phyloP scores from a whole-genome alignment of 1,140 invertebrate species.

The Plutomurus gul region DNA sequence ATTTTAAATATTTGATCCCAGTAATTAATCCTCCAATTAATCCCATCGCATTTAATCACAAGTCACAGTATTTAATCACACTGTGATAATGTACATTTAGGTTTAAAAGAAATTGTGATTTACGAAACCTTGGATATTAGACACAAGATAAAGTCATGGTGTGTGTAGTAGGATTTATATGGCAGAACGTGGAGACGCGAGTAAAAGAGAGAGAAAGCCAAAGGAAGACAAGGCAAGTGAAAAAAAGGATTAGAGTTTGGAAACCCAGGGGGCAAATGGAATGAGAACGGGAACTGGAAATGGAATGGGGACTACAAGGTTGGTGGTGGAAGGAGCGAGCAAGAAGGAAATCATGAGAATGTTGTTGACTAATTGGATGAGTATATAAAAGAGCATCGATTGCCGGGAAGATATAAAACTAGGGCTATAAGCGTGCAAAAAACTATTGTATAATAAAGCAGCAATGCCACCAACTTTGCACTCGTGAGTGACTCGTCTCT shows the following conservation, averaged over 20 bases:
- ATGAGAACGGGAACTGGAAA: slow-evolving; percentile 18
- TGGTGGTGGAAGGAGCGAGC: neutral
- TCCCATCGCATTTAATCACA: too few relatives aligned
- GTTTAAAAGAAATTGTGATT: too few relatives aligned
- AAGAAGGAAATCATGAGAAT: slow-evolving; percentile 32
- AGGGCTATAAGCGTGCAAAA: neutral
- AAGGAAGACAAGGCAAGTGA: slow-evolving; percentile 1
- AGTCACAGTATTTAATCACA: too few relatives aligned
- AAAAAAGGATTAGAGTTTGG: slow-evolving; percentile 29
- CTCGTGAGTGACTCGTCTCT: too few relatives aligned
- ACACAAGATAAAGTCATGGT: too few relatives aligned
- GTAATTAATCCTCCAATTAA: too few relatives aligned
- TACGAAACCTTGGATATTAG: too few relatives aligned
- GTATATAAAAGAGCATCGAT: slow-evolving; percentile 28
- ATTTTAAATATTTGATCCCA: too few relatives aligned
- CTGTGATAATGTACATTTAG: too few relatives aligned
- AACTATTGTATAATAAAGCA: slow-evolving; percentile 15
- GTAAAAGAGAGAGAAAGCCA: neutral
- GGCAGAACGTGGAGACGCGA: neutral
- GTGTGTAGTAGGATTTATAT: too few relatives aligned
- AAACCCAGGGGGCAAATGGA: slow-evolving; percentile 27
- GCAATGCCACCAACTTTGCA: neutral
- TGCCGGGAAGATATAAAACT: neutral
- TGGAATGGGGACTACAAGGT: neutral
- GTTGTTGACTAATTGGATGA: slow-evolving; percentile 35